Evolutionary conservation across 1,140 invertebrate genomes (phyloP), one percentile per base, ranked within the genome.

Genomic region (Spodoptera frugiperda): DNA sequence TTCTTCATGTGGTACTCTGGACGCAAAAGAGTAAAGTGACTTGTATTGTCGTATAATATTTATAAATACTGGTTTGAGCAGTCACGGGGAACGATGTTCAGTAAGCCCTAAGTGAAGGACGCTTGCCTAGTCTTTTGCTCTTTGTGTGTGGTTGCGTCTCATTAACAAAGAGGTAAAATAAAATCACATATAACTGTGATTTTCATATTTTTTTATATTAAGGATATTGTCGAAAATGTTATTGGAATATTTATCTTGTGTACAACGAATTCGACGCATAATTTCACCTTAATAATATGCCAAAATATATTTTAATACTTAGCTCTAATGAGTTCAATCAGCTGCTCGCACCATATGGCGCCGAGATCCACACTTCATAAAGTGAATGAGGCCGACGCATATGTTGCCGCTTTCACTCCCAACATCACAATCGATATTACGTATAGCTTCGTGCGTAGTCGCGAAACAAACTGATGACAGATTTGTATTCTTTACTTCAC

Each of bases 321-420:
- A 59, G 59, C 48, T 54, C 67, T 30, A 80, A 80, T 77, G 77
- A 83, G 75, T 89, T 85, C 84, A 87, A 90, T 91, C 84, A 93
- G 86, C 87, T 91, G 86, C 85, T 83, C 81, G 73, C 82, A 84
- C 87, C 92, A 94, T 94, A 93, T 93, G 92, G 92, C 89, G 86
- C 78, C 84, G 86, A 89, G 86, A 88, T 90, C 88, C 85, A 90
- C 90, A 89, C 87, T 89, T 90, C 84, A 88, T 89, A 89, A 89
- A 89, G 87, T 83, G 86, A 92, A 91, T 91, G 90, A 90, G 92
- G 91, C 83, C 91, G 88, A 84, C 57, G 33, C 91, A 90, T 92
- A 92, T 93, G 91, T 91, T 88, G 83, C 86, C 90, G 89, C 92
- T 94, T 94, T 94, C 91, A 92, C 92, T 93, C 88, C 87, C 87